Conservation (phyloP, 2,888 invertebrate species). For the Patella pellucida region DNA sequence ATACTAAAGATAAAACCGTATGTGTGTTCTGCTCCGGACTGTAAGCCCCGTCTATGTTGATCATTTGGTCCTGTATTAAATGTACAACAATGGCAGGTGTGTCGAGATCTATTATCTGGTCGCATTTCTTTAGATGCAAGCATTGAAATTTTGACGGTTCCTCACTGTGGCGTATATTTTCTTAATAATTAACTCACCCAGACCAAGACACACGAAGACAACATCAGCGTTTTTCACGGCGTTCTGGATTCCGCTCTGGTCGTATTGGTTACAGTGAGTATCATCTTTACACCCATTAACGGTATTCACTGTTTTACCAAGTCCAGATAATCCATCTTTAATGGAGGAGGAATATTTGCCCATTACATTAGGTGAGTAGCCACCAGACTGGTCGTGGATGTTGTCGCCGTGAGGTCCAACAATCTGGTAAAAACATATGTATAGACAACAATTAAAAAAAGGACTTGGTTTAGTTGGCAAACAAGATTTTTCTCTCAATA, state of each 20-base stretch:
- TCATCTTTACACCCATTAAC: conserved; percentile 52
- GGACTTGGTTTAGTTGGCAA: too few relatives aligned
- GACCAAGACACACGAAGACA: conserved; percentile 60
- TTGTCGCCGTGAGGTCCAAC: conserved; percentile 66
- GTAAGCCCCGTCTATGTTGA: too few relatives aligned
- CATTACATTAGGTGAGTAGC: conserved; percentile 52
- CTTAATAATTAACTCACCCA: conserved; percentile 35
- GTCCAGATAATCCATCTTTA: conserved; percentile 39
- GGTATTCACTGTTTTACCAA: conserved; percentile 40
- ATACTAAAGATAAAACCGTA: too few relatives aligned
- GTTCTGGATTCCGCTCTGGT: conserved; percentile 33
- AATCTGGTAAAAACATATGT: conserved; percentile 40
- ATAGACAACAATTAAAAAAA: too few relatives aligned
- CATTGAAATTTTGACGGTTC: too few relatives aligned
- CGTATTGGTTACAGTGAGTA: conserved; percentile 50
- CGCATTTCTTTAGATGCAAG: too few relatives aligned
- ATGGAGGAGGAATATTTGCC: conserved; percentile 49
- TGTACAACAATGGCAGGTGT: too few relatives aligned
- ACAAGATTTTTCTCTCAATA: too few relatives aligned
- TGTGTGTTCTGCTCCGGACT: too few relatives aligned
- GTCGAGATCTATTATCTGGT: too few relatives aligned
- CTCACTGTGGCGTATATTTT: too few relatives aligned
- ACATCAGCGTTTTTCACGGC: conserved; percentile 46
- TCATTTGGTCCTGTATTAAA: too few relatives aligned
- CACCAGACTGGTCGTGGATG: conserved; percentile 54